Conservation (phyloP, 2,797 vertebrate genomes). For the Coracias cyanogaster region DNA sequence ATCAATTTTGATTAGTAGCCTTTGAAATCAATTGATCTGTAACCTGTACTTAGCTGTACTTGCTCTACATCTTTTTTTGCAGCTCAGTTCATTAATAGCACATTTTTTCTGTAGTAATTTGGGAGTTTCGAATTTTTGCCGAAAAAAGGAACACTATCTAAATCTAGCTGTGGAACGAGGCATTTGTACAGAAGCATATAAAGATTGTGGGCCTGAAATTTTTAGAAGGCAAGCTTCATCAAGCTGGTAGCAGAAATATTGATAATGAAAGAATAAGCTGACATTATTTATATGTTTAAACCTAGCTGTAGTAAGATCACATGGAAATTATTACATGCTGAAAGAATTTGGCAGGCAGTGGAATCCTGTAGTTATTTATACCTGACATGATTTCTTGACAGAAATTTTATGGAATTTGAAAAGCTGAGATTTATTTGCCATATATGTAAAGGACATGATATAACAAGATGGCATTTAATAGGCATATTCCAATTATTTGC, state of each 20-base stretch:
- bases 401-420: slow-evolving; percentile 68
- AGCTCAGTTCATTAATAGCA: slow-evolving; percentile 20
- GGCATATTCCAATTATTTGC: slow-evolving; percentile 67
- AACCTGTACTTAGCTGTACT: slow-evolving; percentile 27
- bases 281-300: slow-evolving; percentile 58
- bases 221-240: not conserved
- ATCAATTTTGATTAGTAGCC: slow-evolving; percentile 64
- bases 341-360: slow-evolving; percentile 64
- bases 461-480: slow-evolving; percentile 67
- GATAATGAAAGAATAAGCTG: slow-evolving; percentile 53
- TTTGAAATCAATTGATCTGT: slow-evolving; percentile 53
- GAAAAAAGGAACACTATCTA: not conserved
- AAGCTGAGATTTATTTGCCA: slow-evolving; percentile 70
- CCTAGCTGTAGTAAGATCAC: slow-evolving; percentile 44
- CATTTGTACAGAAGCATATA: not conserved
- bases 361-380: slow-evolving; percentile 68
- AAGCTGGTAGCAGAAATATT: slow-evolving; percentile 35
- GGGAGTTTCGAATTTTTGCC: not conserved
- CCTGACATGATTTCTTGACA: slow-evolving; percentile 57
- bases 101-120: slow-evolving; percentile 2
- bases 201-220: not conserved
- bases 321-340: slow-evolving; percentile 70
- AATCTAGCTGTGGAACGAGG: not conserved
- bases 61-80: not conserved
- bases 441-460: slow-evolving; percentile 60